phyloP scores from a whole-genome alignment of 2,797 vertebrate genomes.

The Acestrorhynchus altus region DNA sequence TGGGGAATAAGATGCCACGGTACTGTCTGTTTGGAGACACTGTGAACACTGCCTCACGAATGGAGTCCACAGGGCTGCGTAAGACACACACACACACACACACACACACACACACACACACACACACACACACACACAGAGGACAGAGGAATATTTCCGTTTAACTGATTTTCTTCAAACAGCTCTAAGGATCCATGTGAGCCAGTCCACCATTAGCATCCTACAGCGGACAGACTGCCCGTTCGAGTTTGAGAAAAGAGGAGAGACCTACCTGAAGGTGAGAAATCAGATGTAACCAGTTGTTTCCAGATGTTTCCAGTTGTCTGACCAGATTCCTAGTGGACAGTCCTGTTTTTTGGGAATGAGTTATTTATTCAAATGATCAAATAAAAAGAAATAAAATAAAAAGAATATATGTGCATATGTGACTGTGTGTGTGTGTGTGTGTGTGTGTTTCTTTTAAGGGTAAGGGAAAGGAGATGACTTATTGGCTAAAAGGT shows the following conservation, averaged over 20 bases:
- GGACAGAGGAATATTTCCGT: background rate
- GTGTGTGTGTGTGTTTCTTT: no score
- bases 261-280: constrained; percentile 95
- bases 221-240: constrained; percentile 89
- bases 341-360: no score
- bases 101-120: constrained; percentile 2
- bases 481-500: constrained; percentile 95
- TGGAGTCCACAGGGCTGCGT: constrained; percentile 97
- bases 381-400: no score
- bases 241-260: constrained; percentile 89
- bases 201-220: constrained; percentile 88
- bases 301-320: no score
- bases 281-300: no score
- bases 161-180: constrained; percentile 40
- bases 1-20: constrained; percentile 97
- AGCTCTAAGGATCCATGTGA: constrained; percentile 94
- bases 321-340: no score
- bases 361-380: no score
- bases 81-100: constrained; percentile 67
- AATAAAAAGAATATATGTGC: no score
- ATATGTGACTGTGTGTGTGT: no score
- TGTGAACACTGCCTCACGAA: constrained; percentile 92
- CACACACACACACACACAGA: background rate
- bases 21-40: constrained; percentile 96
- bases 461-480: constrained; percentile 95